A percentile compares a stretch with the other conserved stretches of the same genome.
These are phyloP conservation scores for Scylla paramamosain DNA, from an alignment of 1,140 invertebrate species.

Conservation along the genomic window DNA sequence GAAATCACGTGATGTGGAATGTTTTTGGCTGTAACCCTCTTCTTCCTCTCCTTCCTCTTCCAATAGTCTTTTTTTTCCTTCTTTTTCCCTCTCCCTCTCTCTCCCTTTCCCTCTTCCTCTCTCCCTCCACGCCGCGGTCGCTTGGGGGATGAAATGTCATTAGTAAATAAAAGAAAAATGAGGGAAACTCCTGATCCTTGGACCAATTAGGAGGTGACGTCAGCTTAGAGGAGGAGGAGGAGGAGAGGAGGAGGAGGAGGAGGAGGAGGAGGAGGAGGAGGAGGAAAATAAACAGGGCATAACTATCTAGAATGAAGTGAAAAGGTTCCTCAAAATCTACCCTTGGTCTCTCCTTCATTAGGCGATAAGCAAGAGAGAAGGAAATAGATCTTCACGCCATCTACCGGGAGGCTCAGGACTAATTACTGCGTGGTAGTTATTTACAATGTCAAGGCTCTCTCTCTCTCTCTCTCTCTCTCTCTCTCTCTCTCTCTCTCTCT, in stretches of 20 bases:
- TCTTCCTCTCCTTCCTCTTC: neutral
- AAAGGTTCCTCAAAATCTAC: too few relatives aligned
- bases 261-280: too few relatives aligned
- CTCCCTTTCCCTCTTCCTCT: neutral
- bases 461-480: conserved; percentile 56
- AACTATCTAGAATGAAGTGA: too few relatives aligned
- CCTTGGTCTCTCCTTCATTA: too few relatives aligned
- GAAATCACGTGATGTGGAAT: neutral
- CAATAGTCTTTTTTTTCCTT: neutral
- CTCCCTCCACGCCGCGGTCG: neutral
- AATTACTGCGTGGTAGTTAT: neutral
- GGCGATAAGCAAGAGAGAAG: too few relatives aligned
- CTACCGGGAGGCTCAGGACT: neutral
- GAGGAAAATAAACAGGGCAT: too few relatives aligned
- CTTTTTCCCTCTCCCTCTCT: neutral
- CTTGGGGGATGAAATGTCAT: conserved; percentile 32
- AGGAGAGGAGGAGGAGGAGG: too few relatives aligned
- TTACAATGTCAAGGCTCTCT: neutral
- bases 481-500: conserved; percentile 66
- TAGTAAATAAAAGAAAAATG: conserved; percentile 34
- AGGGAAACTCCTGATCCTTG: conserved; percentile 23
- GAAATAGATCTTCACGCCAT: neutral
- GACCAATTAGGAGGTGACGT: conserved; percentile 52
- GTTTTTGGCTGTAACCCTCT: neutral
- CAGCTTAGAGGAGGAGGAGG: conserved; percentile 19